phyloP scores from a whole-genome alignment of 2,888 invertebrate species.

The Macrophya annulata region DNA sequence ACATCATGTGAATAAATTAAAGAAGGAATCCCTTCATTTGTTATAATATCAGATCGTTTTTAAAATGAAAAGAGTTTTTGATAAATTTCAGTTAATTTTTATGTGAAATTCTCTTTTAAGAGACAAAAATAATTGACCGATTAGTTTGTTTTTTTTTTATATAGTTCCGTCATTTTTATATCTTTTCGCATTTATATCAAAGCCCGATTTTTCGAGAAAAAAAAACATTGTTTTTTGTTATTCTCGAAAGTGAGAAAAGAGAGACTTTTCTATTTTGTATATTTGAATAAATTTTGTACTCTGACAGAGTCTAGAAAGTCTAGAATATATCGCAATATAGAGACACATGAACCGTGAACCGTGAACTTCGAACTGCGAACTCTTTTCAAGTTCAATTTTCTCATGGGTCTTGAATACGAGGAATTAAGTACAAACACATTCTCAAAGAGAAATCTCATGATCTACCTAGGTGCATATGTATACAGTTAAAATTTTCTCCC shows the following conservation, averaged over 20 bases:
- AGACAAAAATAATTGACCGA: too few species aligned
- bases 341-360: neutral
- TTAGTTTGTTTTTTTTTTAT: too few species aligned
- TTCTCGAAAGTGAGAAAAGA: too few species aligned
- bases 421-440: conserved; percentile 1
- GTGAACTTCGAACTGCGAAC: conserved; percentile 22
- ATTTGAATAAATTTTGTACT: neutral
- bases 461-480: neutral
- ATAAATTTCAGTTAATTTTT: too few species aligned
- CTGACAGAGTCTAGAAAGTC: neutral
- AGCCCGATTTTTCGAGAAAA: too few species aligned
- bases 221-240: too few species aligned
- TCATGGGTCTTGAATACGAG: conserved; percentile 6
- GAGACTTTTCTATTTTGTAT: neutral
- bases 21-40: neutral
- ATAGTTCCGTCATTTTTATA: neutral
- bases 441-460: conserved; percentile 38
- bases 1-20: conserved; percentile 31
- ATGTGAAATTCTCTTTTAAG: too few species aligned
- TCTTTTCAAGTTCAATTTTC: neutral
- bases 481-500: conserved; percentile 17
- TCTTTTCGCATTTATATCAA: neutral
- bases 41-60: neutral
- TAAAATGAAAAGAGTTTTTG: neutral
- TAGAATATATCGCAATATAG: neutral